Percentiles rank a stretch among this genome's conserved stretches.
phyloP scores from a whole-genome alignment of 2,113 vertebrate species.

The Atherinomorus stipes region DNA sequence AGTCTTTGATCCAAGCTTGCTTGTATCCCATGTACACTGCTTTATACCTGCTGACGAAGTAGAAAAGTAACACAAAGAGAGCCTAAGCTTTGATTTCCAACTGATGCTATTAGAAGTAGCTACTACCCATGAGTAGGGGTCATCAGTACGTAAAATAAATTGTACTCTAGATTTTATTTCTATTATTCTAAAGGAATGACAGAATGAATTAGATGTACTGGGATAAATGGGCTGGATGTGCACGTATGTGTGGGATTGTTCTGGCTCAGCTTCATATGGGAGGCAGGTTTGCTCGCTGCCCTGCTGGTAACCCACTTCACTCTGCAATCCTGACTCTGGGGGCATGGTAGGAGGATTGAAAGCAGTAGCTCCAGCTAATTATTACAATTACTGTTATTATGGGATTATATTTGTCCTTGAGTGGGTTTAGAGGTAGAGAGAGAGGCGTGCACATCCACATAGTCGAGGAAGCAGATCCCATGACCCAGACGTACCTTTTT shows the following conservation, averaged over 20 bases:
- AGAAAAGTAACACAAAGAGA: too few relatives aligned
- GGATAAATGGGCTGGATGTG: conserved; percentile 44
- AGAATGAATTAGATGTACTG: conserved; percentile 67
- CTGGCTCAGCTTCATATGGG: conserved; percentile 20
- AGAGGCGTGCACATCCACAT: conserved; percentile 33
- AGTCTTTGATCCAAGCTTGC: conserved; percentile 17
- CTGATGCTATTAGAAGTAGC: too few relatives aligned
- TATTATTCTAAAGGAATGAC: conserved; percentile 67
- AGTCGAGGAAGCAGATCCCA: conserved; percentile 22
- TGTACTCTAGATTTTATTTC: conserved; percentile 25
- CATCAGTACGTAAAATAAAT: too few relatives aligned
- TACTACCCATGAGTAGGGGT: too few relatives aligned
- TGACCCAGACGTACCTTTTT: conserved; percentile 3
- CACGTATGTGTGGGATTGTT: conserved; percentile 27
- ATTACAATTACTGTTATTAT: conserved; percentile 76
- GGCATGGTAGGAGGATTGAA: conserved; percentile 31
- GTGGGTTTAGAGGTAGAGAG: conserved; percentile 39
- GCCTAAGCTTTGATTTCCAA: too few relatives aligned
- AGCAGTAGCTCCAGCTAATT: conserved; percentile 62
- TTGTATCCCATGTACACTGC: background rate
- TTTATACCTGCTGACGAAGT: too few relatives aligned
- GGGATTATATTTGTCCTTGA: conserved; percentile 76
- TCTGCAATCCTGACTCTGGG: conserved; percentile 29
- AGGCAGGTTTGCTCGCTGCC: conserved; percentile 6
- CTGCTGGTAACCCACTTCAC: conserved; percentile 2